Evolutionary conservation across 2,888 invertebrate species (phyloP).

Genomic region (Megaustenia siamemsis): DNA sequence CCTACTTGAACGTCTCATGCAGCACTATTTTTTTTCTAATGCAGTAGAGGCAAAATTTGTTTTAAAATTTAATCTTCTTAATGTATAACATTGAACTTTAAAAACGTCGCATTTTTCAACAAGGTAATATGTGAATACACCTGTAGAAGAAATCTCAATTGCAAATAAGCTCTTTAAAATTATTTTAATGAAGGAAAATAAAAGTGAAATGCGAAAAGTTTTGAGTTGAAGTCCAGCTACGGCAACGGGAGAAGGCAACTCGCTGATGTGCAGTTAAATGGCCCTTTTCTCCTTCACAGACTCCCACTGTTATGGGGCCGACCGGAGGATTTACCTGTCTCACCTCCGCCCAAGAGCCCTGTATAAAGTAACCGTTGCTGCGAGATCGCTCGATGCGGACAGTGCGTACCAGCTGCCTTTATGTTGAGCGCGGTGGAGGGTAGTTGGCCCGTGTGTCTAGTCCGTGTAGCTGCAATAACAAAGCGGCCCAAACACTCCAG

Average conservation of each 20-base stretch:
- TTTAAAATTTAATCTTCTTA: no score
- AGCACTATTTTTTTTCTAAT: not conserved
- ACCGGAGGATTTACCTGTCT: slow-evolving; percentile 36
- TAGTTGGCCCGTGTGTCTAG: not conserved
- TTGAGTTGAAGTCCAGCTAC: not conserved
- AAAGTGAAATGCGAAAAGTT: not conserved
- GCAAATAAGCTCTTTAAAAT: no score
- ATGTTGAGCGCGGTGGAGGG: not conserved
- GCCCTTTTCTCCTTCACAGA: not conserved
- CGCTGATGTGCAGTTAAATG: not conserved
- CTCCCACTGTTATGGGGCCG: not conserved
- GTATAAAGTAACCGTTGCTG: not conserved
- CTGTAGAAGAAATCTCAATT: no score
- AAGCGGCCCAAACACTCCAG: slow-evolving; percentile 6
- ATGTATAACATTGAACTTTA: no score
- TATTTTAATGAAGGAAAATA: no score
- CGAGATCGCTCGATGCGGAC: not conserved
- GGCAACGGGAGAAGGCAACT: not conserved
- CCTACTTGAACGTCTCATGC: not conserved
- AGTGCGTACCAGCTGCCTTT: not conserved
- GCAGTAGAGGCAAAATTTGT: not conserved
- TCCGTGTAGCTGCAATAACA: slow-evolving; percentile 26
- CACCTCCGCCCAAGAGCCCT: not conserved
- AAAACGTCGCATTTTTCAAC: no score
- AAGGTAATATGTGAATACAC: no score